Conservation (phyloP, 2,797 vertebrate species). For the Accipiter minullus region DNA sequence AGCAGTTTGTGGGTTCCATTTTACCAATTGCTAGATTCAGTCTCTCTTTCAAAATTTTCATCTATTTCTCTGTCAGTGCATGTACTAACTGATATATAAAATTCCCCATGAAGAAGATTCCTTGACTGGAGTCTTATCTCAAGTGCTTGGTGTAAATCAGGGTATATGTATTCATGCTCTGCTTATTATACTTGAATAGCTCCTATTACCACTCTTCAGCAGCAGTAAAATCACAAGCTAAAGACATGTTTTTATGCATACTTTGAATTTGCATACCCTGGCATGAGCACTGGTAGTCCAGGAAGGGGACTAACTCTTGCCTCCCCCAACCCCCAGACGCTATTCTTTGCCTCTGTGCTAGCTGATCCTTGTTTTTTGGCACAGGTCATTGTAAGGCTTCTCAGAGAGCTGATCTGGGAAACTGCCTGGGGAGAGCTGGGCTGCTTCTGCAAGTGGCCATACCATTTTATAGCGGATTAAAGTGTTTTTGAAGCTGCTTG, state of each 20-base stretch:
- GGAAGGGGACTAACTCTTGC: background rate
- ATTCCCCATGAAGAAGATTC: background rate
- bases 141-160: background rate
- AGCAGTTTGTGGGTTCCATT: background rate
- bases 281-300: background rate
- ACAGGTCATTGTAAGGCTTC: background rate
- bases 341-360: background rate
- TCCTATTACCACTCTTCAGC: background rate
- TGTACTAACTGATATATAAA: background rate
- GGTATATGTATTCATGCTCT: background rate
- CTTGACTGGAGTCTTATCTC: background rate
- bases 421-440: background rate
- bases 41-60: background rate
- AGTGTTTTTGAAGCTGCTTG: background rate
- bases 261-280: background rate
- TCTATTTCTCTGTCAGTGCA: background rate
- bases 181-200: background rate
- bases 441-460: background rate
- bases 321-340: background rate
- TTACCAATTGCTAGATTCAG: background rate
- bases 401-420: background rate
- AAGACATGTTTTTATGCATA: background rate
- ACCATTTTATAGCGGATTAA: background rate
- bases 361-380: background rate
- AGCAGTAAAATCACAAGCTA: background rate